Evolutionary conservation across 2,113 vertebrate genomes (phyloP).

Genomic region (Mobula birostris): DNA sequence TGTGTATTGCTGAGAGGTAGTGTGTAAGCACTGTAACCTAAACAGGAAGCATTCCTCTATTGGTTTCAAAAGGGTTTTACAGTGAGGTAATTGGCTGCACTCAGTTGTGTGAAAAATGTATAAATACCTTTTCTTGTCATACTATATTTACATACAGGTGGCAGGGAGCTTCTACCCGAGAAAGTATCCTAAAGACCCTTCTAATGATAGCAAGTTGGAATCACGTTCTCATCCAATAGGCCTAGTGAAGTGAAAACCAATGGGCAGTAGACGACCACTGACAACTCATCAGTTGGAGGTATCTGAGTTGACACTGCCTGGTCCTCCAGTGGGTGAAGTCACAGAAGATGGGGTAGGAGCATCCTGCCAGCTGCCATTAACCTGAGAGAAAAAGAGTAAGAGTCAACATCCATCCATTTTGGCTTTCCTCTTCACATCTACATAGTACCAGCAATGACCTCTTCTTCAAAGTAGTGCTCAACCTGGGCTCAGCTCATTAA

Average conservation of each 20-base stretch:
- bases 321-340: slow-evolving; percentile 63
- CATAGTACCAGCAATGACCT: not conserved
- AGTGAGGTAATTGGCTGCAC: slow-evolving; percentile 49
- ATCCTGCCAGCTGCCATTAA: slow-evolving; percentile 74
- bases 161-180: slow-evolving; percentile 39
- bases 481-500: not conserved
- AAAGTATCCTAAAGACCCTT: slow-evolving; percentile 43
- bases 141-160: slow-evolving; percentile 37
- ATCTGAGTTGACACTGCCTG: slow-evolving; percentile 68
- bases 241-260: not conserved
- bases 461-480: not conserved
- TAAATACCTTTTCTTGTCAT: slow-evolving; percentile 39
- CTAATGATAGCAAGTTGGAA: slow-evolving; percentile 46
- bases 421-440: not conserved
- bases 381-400: slow-evolving; percentile 50
- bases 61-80: slow-evolving; percentile 45
- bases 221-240: not conserved
- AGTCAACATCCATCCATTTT: not conserved
- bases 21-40: slow-evolving; percentile 48
- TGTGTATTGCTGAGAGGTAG: slow-evolving; percentile 54
- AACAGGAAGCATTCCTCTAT: slow-evolving; percentile 48
- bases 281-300: slow-evolving; percentile 61
- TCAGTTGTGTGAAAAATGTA: slow-evolving; percentile 42
- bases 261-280: not conserved
- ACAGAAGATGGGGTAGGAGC: slow-evolving; percentile 63